These are phyloP conservation scores for Cyprinodon diabolis DNA, from an alignment of 2,797 vertebrate species.

Conservation along the genomic window DNA sequence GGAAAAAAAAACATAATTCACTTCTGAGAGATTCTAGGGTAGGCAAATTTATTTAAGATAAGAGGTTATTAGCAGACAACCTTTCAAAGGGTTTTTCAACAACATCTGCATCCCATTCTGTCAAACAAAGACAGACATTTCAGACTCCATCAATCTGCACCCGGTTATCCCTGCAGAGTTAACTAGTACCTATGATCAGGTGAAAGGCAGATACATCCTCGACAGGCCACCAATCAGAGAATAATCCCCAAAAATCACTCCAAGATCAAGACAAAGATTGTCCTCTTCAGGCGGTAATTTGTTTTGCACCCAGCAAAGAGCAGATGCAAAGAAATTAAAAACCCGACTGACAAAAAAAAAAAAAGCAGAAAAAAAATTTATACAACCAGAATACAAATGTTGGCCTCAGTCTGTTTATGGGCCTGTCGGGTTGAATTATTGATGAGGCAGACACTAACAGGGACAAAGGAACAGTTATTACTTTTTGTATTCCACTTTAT, in stretches of 20 bases:
- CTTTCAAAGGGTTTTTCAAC: background rate
- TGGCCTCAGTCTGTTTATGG: no score
- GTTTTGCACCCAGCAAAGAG: no score
- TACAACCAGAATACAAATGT: no score
- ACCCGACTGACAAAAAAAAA: no score
- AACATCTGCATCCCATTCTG: background rate
- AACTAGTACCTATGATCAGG: background rate
- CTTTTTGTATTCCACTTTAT: no score
- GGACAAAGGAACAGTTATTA: no score
- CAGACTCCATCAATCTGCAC: background rate
- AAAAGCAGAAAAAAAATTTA: no score
- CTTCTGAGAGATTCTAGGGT: background rate
- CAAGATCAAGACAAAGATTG: no score
- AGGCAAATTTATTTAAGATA: background rate
- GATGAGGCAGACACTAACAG: no score
- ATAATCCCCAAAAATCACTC: background rate
- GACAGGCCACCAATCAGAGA: background rate
- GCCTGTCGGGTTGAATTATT: no score
- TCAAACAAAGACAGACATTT: background rate
- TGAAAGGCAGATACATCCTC: background rate
- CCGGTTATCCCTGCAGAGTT: background rate
- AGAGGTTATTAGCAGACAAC: background rate
- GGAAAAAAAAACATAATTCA: background rate
- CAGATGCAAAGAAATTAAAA: no score
- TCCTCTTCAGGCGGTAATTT: no score